Evolutionary conservation across 2,888 invertebrate genomes (phyloP), one percentile per base, ranked within the genome.

Genomic region (Chymomyza caudatula): DNA sequence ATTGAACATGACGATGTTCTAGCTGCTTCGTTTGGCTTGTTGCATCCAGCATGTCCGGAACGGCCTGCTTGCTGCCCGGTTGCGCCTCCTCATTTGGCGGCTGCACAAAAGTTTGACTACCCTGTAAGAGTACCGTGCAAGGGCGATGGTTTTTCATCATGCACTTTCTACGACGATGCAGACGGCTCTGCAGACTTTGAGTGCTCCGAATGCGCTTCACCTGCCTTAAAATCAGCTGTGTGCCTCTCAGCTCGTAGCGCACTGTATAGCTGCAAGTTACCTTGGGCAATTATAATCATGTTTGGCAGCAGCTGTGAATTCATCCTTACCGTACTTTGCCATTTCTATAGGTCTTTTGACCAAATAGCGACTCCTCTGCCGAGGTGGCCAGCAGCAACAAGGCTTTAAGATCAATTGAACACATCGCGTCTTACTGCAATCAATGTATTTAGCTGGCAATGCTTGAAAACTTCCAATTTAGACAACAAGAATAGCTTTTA

Each of bases 321-420:
- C 23, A 4, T 23, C 3, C 76, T 69, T 11, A 84, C 82, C 72
- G 69, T 0, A 6, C 8, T 25, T 67, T 71, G 13, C 67, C 74
- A 6, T 54, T 59, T 17, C 2, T 55, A 42, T 6, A 82, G 11
- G 71, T 52, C 20, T 74, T 74, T 52, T 68, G 72, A 4, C 42
- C 25, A 11, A 20, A 22, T 13, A 61, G 3, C 0, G 52, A 22
- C 4, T 15, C 17, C 13, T 56, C 37, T 2, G n/a, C 6, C 2
- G 69, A 55, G 23, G 47, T 53, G 4, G 74, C 63, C 4, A 67
- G n/a, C 13, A 65, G 49, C 15, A 74, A 13, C 29, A 85, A 37
- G 1, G 49, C 19, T 53, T 71, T 68, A 2, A 78, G 58, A 66
- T 82, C 61, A 6, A 79, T 42, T 13, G 29, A 49, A 37, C 71